Evolutionary conservation across 2,113 vertebrate species (phyloP).

Genomic region (Glaucidium brasilianum): DNA sequence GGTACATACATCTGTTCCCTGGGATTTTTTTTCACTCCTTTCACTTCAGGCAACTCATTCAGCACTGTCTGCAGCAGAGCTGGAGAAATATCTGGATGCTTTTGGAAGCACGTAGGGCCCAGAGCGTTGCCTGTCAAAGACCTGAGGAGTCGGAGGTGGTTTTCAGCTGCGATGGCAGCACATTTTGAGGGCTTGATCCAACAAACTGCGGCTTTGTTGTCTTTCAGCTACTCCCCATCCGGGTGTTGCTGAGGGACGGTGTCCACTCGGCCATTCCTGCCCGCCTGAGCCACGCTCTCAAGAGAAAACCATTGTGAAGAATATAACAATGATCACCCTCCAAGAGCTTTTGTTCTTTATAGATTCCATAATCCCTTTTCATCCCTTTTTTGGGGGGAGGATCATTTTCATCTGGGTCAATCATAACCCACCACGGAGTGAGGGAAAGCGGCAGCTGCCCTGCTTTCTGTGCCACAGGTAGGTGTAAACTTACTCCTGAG

Average conservation of each 20-base stretch:
- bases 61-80: not conserved
- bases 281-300: not conserved
- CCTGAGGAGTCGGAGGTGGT: fast-evolving
- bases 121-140: not conserved
- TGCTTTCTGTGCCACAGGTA: not conserved
- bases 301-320: not conserved
- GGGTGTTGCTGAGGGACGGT: not conserved
- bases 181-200: not conserved
- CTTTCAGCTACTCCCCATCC: not conserved
- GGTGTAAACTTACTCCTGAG: not conserved
- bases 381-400: not conserved
- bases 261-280: not conserved
- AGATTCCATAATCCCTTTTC: not conserved
- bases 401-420: not conserved
- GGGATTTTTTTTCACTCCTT: not conserved
- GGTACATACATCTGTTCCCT: not conserved
- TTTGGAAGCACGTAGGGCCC: not conserved
- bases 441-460: not conserved
- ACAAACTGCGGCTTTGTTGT: not conserved
- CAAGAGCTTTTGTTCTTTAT: not conserved
- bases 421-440: fast-evolving
- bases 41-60: not conserved
- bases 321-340: not conserved
- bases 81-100: not conserved
- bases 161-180: not conserved